A percentile compares a stretch with the other conserved stretches of the same genome.
Evolutionary conservation across 2,797 vertebrate species (phyloP).

Genomic region (Vipera ursinii): DNA sequence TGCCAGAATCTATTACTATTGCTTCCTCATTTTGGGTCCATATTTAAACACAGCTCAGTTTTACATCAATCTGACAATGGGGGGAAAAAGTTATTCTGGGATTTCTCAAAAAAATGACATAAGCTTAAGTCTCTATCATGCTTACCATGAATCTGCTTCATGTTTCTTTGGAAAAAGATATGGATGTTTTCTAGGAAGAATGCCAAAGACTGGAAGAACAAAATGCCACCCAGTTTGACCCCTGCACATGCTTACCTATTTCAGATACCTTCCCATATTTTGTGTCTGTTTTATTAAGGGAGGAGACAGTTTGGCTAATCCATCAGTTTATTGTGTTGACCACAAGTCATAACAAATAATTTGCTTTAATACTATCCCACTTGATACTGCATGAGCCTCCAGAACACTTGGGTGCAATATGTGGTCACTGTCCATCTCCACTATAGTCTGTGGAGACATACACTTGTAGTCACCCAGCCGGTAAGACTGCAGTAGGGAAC

Average conservation of each 20-base stretch:
- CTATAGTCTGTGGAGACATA: not conserved
- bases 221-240: not conserved
- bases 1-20: not conserved
- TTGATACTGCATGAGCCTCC: not conserved
- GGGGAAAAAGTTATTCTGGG: not conserved
- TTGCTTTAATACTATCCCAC: not conserved
- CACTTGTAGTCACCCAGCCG: not conserved
- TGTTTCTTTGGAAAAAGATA: conserved; percentile 3
- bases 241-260: not conserved
- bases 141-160: not conserved
- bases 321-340: not conserved
- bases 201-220: not conserved
- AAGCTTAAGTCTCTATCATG: not conserved
- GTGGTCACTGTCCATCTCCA: not conserved
- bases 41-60: conserved; percentile 9
- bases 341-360: not conserved
- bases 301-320: not conserved
- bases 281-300: not conserved
- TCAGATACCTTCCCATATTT: not conserved
- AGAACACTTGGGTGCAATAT: not conserved
- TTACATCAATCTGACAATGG: conserved; percentile 13
- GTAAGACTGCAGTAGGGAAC: not conserved
- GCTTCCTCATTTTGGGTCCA: not conserved
- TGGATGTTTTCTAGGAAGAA: not conserved
- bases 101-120: conserved; percentile 9